A percentile compares a stretch with the other conserved stretches of the same genome.
Evolutionary conservation across 1,140 invertebrate genomes (phyloP).

Genomic region (Lepidurus packardi): DNA sequence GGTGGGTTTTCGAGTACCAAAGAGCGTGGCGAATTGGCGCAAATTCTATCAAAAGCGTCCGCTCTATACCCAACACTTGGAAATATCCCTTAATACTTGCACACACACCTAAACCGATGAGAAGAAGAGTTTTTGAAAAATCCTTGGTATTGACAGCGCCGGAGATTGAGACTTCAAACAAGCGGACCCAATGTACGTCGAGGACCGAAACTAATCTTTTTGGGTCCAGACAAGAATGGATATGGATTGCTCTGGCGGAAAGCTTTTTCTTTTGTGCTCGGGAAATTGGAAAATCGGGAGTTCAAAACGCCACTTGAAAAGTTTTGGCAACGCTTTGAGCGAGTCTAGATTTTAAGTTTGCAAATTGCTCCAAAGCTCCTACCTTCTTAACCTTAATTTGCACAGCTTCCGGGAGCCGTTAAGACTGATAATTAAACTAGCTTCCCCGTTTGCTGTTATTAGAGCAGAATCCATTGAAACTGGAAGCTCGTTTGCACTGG

Average conservation of each 20-base stretch:
- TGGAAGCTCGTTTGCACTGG: neutral
- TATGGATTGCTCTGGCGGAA: neutral
- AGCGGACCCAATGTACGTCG: neutral
- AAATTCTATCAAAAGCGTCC: neutral
- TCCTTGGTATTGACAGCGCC: neutral
- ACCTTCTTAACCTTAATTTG: too few relatives aligned
- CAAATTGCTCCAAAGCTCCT: too few relatives aligned
- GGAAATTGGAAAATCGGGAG: constrained; percentile 8
- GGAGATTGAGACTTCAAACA: constrained; percentile 1
- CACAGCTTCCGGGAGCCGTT: neutral
- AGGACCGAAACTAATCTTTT: constrained; percentile 11
- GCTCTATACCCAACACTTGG: neutral
- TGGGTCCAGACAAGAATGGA: neutral
- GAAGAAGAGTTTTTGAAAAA: neutral
- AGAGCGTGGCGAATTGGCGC: neutral
- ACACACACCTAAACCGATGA: neutral
- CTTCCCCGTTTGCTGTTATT: neutral
- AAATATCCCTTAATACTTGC: neutral
- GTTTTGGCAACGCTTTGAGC: neutral
- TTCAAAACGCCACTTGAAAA: constrained; percentile 16
- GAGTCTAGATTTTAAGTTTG: neutral
- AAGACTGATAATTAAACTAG: neutral
- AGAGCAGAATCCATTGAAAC: neutral
- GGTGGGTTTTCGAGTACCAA: neutral
- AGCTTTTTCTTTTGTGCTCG: neutral